Base-by-base conservation (phyloP, 2,888 invertebrate genomes). In the Cheilosia soror region DNA sequence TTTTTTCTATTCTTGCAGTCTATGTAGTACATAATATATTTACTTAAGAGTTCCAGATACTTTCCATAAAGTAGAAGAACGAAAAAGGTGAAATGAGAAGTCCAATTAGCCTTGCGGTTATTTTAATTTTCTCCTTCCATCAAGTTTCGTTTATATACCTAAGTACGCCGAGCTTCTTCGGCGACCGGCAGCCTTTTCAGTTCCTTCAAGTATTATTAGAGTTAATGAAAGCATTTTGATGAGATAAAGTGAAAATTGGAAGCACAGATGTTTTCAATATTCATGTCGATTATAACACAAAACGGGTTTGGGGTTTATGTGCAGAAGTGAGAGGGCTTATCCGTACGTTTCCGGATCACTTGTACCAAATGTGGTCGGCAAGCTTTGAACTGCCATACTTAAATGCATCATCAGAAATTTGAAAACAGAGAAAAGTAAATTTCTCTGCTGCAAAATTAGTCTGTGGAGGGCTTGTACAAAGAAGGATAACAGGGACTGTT, bases 241-340 rank as follows among this genome's bases (percentile, higher is more conserved):
- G 80, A 75, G 76, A 81, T 81, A 63, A 75, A 81, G 80, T 81
- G 80, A 68, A 81, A 81, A 81, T 63, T 81, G 63, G 68, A 68
- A 69, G 76, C 76, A 75, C 75, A 75, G 80, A 75, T 81, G 80
- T 81, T 69, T 81, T 75, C 76, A 81, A 81, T 81, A 75, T 81
- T 81, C 55, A 81, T 75, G 68, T 75, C 80, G 80, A 80, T 80
- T 75, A 75, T 80, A 80, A 40, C 53, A 66, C 51, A 66, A 73
- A 66, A 75, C 31, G 37, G 40, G 31, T 55, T 62, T 44, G n/a
- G 40, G 42, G 68, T 60, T 51, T 53, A 55, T 73, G 31, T 51
- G 58, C 27, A 79, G 57, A 9, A 57, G 29, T 55, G 13, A 57
- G 29, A 29, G 20, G 29, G 29, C 73, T 66, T 62, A 29, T 31